Evolutionary conservation across 2,113 vertebrate genomes (phyloP), one percentile per base, ranked within the genome.

Genomic region (Cyprinodon variegatus): DNA sequence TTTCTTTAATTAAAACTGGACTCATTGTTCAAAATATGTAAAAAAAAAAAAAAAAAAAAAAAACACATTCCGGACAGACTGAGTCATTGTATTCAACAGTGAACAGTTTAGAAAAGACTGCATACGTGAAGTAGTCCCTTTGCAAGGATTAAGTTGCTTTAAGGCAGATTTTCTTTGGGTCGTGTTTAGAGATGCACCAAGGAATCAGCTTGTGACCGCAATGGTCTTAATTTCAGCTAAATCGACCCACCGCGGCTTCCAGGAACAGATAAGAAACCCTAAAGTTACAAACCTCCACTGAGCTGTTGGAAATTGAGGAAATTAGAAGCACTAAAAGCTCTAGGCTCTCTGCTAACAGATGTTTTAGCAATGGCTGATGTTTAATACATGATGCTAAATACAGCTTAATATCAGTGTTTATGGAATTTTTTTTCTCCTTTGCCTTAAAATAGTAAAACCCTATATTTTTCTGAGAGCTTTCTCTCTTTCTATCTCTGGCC

Each of bases 121-220:
- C 76, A 85, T 78, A 61, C 68, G 64, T 68, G 70, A 76, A 43
- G 48, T 20, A 70, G 68, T 62, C 79, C 53, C 63, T 6, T 64
- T 70, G 77, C 72, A 59, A 43, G 79, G 69, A 65, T 61, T 76
- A 69, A 80, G 79, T 72, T 38, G 61, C 76, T 62, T 83, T 84
- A 89, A 91, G 86, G 85, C 90, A 72, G 69, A 65, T 57, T 86
- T 72, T 88, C 71, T 88, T 87, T 88, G 85, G 86, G 83, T 80
- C 83, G 80, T 70, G 68, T 89, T 72, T 82, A 72, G 50, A 57
- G 50, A 57, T 57, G 50, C 50, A 57, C 20, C 17, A 2, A 20
- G 6, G 20, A 53, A 53, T 20, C 50, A 20, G 8, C 50, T n/a
- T 57, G 50, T 57, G 50, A 20, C 20, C 9, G 50, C 6, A 10